Evolutionary conservation across 2,113 vertebrate genomes (phyloP).

Genomic region (human (Homo sapiens)): DNA sequence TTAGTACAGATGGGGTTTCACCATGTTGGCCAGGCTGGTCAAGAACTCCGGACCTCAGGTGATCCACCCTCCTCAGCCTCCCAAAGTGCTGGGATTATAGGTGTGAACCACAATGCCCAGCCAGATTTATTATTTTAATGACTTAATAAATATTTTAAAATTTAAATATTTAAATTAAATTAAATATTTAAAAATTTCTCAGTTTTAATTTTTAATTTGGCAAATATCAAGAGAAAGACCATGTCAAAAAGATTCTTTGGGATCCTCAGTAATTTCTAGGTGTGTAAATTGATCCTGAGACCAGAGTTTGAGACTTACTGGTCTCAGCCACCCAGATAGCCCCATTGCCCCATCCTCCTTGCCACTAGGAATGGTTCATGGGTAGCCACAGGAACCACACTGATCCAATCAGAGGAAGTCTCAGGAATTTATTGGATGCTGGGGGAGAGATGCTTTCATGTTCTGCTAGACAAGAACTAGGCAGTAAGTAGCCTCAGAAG

Average conservation of each 20-base stretch:
- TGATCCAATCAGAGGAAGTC: background rate
- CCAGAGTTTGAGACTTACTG: background rate
- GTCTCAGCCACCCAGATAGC: background rate
- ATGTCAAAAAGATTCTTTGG: background rate
- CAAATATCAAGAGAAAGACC: conserved; percentile 17
- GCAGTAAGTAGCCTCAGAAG: background rate
- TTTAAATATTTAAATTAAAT: too few species aligned
- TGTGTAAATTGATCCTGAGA: background rate
- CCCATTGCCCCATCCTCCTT: background rate
- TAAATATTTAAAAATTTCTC: background rate
- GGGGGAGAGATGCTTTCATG: background rate
- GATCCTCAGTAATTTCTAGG: conserved; percentile 2
- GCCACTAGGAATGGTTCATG: background rate
- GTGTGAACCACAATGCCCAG: too few species aligned
- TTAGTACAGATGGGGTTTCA: too few species aligned
- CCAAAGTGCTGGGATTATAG: too few species aligned
- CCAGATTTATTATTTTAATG: background rate
- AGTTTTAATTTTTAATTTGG: background rate
- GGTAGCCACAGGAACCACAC: background rate
- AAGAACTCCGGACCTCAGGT: too few species aligned
- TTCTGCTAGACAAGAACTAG: background rate
- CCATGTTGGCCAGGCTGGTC: too few species aligned
- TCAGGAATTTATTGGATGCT: background rate
- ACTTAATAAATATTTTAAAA: background rate
- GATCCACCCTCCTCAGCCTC: too few species aligned